phyloP scores from a whole-genome alignment of 2,113 vertebrate genomes.

The Steatornis caripensis region DNA sequence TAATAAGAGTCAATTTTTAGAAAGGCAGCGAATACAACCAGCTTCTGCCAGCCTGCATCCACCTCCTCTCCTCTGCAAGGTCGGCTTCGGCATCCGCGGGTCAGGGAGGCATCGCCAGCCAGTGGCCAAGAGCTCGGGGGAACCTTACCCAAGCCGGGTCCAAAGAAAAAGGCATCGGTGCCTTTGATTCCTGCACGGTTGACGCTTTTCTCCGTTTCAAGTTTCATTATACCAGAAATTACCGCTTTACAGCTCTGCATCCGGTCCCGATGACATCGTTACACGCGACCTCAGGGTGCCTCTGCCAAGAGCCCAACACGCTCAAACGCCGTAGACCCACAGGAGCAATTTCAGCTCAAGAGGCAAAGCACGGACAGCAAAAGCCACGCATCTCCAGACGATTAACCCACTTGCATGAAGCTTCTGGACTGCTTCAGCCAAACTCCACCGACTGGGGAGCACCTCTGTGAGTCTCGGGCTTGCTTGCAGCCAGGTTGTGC shows the following conservation, averaged over 20 bases:
- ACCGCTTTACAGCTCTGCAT: constrained; percentile 12
- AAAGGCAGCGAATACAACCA: not conserved
- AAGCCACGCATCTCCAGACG: not conserved
- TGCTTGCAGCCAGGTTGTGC: not conserved
- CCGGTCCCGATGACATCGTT: not conserved
- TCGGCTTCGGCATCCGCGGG: accelerated
- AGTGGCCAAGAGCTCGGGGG: accelerated
- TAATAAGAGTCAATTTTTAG: not conserved
- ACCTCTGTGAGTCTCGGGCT: accelerated
- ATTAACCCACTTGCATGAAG: not conserved
- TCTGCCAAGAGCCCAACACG: not conserved
- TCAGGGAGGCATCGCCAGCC: accelerated
- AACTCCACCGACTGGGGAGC: not conserved
- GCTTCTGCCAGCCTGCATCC: not conserved
- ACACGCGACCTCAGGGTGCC: not conserved
- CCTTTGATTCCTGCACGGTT: constrained; percentile 25
- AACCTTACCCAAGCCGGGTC: not conserved
- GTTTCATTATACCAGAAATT: constrained; percentile 46
- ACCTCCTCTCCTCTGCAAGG: not conserved
- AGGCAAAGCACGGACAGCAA: not conserved
- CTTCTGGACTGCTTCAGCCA: not conserved
- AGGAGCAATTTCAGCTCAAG: not conserved
- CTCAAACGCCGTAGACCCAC: not conserved
- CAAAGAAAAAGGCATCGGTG: not conserved
- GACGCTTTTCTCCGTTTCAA: constrained; percentile 45